Evolutionary conservation across 2,888 invertebrate genomes (phyloP), one percentile per base, ranked within the genome.

Genomic region (Cecidostiba fungosa): DNA sequence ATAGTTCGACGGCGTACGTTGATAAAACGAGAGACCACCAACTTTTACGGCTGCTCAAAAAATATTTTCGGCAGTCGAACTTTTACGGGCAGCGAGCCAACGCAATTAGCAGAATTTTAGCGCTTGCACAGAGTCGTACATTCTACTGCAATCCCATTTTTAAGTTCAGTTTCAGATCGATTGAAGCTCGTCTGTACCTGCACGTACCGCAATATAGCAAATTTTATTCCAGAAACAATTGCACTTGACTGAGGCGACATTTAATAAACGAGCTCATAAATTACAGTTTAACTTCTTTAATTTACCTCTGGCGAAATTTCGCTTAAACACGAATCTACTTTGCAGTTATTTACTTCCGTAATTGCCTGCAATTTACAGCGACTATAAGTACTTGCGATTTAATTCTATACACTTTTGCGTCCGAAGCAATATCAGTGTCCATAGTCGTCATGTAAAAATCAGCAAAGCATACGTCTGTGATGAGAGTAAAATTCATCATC

Each of bases 61-160:
- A 72, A 50, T 80, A 72, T 80, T 72, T 80, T 80, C 36, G 29
- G 19, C 70, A n/a, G 23, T 19, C 32, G 8, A 50, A 70, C n/a
- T 72, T 70, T 72, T 80, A 50, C 29, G 29, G 80, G 80, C 80
- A 10, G 10, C 26, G 59, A n/a, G 36, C 80, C 80, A 80, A 54
- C 12, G 32, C 54, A 80, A 80, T 80, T 72, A 80, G 39, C 72
- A 3, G 72, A 54, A 80, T 70, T 80, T 50, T 32, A 70, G 8
- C 54, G 16, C 32, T 19, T 32, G 26, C 19, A 29, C 43, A 16
- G 6, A 26, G 3, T 39, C 36, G 77, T 77, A 26, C 62, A 62
- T 39, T 77, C 5, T 62, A 12, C n/a, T n/a, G n/a, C 36, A 4
- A 62, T 62, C 10, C 39, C 50, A 77, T 77, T 77, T 77, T 77